Percentiles rank a stretch among this genome's conserved stretches.
Evolutionary conservation across 2,888 invertebrate species (phyloP).

Genomic region (Acheta domesticus): DNA sequence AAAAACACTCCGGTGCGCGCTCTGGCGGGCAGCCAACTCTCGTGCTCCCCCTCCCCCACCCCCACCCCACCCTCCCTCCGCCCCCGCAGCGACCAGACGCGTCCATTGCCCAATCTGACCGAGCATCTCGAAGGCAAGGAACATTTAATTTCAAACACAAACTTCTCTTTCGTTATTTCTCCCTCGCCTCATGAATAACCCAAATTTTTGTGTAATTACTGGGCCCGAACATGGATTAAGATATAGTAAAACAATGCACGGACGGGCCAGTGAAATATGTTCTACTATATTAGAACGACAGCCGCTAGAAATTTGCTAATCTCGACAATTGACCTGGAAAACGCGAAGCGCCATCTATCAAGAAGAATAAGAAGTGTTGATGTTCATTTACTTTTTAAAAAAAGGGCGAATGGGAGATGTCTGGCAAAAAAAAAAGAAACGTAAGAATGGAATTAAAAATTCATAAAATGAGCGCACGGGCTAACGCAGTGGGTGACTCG

Average conservation of each 20-base stretch:
- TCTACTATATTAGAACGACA: neutral
- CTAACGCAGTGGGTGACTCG: constrained; percentile 6
- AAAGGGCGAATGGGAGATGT: neutral
- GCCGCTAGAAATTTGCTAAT: constrained; percentile 7
- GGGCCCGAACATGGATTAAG: neutral
- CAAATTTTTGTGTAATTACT: constrained; percentile 6
- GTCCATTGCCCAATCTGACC: neutral
- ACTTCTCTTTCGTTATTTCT: neutral
- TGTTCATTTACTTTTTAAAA: constrained; percentile 1
- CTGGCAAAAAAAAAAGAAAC: neutral
- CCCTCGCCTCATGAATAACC: constrained; percentile 6
- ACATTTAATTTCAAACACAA: constrained; percentile 1
- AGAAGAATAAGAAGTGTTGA: constrained; percentile 8
- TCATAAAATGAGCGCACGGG: neutral
- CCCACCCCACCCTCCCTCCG: neutral
- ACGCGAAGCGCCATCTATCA: neutral
- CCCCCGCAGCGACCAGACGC: neutral
- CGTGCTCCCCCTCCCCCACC: no score
- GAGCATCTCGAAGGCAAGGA: neutral
- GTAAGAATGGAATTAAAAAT: constrained; percentile 18
- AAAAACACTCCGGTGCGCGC: no score
- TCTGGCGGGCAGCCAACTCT: no score
- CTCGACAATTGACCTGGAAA: neutral
- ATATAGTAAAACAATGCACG: constrained; percentile 10
- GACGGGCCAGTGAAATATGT: neutral